These are phyloP conservation scores for Anas bahamensis DNA, from an alignment of 2,797 vertebrate species.

Conservation along the genomic window DNA sequence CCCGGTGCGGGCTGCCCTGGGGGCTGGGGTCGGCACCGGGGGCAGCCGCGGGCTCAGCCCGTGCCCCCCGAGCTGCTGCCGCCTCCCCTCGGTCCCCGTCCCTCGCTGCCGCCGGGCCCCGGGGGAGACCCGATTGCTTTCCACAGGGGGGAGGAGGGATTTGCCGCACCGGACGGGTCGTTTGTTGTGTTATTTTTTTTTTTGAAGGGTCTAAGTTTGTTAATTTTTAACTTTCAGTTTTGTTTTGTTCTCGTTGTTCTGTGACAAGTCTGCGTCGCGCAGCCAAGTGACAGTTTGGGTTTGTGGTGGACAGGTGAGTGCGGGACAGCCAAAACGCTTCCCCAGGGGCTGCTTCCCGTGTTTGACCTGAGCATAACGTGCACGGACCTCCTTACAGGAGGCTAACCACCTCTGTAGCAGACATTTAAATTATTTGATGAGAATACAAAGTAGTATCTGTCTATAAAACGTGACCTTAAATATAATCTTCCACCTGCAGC, in stretches of 20 bases:
- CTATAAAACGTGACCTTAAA: neutral
- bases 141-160: neutral
- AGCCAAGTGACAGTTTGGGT: neutral
- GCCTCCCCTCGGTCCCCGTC: neutral
- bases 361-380: neutral
- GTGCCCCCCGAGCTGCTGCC: no score
- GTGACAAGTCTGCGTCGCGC: neutral
- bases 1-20: neutral
- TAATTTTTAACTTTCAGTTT: neutral
- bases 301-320: neutral
- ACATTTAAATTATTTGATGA: neutral
- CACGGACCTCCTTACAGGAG: neutral
- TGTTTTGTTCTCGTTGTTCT: neutral
- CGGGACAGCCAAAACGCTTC: neutral
- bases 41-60: no score
- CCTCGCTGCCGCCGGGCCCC: neutral
- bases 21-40: neutral
- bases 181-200: no score
- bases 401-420: neutral
- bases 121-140: rapidly evolving
- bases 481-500: neutral
- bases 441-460: neutral
- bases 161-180: neutral
- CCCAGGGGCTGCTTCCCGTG: neutral
- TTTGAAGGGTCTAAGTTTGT: neutral